These are phyloP conservation scores for Heteromormyrus szaboi DNA, from an alignment of 2,797 vertebrate genomes.

Conservation along the genomic window DNA sequence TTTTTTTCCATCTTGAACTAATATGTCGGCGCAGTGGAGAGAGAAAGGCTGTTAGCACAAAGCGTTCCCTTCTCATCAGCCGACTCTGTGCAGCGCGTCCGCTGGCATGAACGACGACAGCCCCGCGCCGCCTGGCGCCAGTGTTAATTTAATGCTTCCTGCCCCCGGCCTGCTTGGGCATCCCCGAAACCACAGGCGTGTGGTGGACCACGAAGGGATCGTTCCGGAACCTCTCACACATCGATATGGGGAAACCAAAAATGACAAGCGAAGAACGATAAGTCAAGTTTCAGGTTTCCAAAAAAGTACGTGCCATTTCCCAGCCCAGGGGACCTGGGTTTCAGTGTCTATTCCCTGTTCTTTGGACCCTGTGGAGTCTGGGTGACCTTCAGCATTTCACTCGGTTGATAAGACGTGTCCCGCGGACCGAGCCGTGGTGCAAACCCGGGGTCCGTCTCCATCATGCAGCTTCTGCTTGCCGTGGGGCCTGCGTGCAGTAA, in stretches of 20 bases:
- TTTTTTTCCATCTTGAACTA: neutral
- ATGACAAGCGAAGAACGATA: neutral
- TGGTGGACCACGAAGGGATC: too few species aligned
- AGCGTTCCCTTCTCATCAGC: neutral
- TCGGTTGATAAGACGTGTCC: neutral
- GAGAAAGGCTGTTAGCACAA: neutral
- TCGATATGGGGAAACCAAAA: neutral
- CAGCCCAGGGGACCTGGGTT: neutral
- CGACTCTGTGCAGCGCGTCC: neutral
- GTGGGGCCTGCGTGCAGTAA: slow-evolving; percentile 21
- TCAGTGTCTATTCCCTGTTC: neutral
- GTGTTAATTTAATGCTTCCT: slow-evolving; percentile 14
- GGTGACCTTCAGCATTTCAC: neutral
- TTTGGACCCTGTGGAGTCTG: neutral
- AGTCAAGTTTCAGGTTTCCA: neutral
- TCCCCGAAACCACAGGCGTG: neutral
- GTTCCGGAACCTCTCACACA: neutral
- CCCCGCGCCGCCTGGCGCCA: neutral
- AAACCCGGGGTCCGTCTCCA: neutral
- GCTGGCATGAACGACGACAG: neutral
- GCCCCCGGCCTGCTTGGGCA: neutral
- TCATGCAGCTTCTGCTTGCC: neutral
- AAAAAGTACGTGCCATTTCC: neutral
- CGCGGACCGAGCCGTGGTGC: neutral
- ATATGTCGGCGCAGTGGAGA: neutral